These are phyloP conservation scores for Electrona antarctica DNA, from an alignment of 2,113 vertebrate species.

Conservation along the genomic window DNA sequence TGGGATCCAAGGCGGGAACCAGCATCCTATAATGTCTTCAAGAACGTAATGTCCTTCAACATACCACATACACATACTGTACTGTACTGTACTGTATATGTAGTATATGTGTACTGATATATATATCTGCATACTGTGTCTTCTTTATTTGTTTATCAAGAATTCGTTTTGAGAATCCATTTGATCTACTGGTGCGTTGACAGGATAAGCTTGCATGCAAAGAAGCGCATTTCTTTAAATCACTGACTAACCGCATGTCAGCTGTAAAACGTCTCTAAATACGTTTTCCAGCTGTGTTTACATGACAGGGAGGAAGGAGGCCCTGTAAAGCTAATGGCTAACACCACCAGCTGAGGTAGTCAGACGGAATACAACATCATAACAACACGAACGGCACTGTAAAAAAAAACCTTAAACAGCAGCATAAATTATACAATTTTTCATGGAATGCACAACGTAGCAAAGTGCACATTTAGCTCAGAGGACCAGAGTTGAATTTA, in stretches of 20 bases:
- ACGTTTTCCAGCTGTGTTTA: background rate
- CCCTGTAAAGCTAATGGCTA: conserved; percentile 9
- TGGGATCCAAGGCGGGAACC: background rate
- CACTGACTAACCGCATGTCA: background rate
- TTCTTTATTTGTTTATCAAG: too few species aligned
- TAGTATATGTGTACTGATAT: too few species aligned
- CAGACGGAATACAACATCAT: conserved; percentile 11
- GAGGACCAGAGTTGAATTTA: conserved; percentile 24
- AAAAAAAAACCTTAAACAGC: conserved; percentile 23
- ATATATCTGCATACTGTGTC: too few species aligned
- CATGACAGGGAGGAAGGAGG: background rate
- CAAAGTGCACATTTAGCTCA: background rate
- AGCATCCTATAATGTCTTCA: too few species aligned
- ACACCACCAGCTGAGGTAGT: conserved; percentile 7
- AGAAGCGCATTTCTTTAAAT: background rate
- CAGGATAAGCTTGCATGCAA: background rate
- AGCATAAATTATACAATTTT: background rate
- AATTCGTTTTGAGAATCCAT: too few species aligned
- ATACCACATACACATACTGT: too few species aligned
- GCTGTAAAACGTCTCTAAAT: background rate
- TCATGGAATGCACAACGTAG: background rate
- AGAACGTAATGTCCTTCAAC: too few species aligned
- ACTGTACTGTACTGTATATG: too few species aligned
- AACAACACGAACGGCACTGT: conserved; percentile 23
- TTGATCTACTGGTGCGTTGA: background rate